These are phyloP conservation scores for Dryocosmus kuriphilus DNA, from an alignment of 2,888 invertebrate species.

Conservation along the genomic window DNA sequence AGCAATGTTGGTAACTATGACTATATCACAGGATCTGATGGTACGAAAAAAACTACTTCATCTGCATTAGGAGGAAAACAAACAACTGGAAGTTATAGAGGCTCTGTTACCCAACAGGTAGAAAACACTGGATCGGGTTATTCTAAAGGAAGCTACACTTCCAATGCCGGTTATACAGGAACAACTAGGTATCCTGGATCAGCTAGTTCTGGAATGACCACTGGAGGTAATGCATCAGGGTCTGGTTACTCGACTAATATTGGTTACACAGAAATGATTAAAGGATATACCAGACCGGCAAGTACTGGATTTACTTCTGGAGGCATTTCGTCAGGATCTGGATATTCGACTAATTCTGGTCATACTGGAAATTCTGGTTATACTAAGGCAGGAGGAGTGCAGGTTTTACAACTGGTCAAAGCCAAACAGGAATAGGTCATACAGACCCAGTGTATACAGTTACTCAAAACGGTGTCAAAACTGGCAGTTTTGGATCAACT, in stretches of 20 bases:
- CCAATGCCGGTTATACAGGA: slow-evolving; percentile 45
- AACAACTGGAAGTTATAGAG: slow-evolving; percentile 6
- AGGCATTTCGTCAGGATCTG: neutral
- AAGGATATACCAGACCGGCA: neutral
- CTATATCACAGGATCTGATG: slow-evolving; percentile 12
- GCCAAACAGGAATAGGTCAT: slow-evolving; percentile 18
- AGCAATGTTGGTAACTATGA: slow-evolving; percentile 33
- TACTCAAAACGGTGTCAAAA: slow-evolving; percentile 1
- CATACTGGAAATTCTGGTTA: slow-evolving; percentile 42
- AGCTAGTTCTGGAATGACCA: slow-evolving; percentile 41
- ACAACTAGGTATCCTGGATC: slow-evolving; percentile 43
- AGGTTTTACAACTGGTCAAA: slow-evolving; percentile 42
- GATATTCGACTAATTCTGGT: slow-evolving; percentile 41
- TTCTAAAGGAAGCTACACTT: slow-evolving; percentile 5
- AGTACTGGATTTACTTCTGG: neutral
- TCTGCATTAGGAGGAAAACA: neutral
- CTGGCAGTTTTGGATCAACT: neutral
- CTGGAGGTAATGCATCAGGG: slow-evolving; percentile 39
- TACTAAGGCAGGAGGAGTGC: slow-evolving; percentile 46
- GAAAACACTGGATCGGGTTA: slow-evolving; percentile 35
- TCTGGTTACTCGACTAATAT: slow-evolving; percentile 15
- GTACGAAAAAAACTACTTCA: neutral
- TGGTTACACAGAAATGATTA: slow-evolving; percentile 41
- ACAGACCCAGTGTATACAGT: neutral
- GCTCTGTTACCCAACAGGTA: slow-evolving; percentile 1